phyloP scores from a whole-genome alignment of 2,113 vertebrate genomes.

The human region GRCh38 chr1:66315001-66315500 shows the following conservation, averaged over 20 bases:
- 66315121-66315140: background rate
- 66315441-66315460: no score
- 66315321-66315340: background rate
- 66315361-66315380: background rate
- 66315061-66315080: background rate
- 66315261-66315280: background rate
- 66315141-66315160: background rate
- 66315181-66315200: background rate
- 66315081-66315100: background rate
- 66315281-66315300: background rate
- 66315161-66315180: background rate
- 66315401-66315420: background rate
- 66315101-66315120: background rate
- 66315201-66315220: background rate
- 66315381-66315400: background rate
- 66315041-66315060: background rate
- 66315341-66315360: constrained; percentile 6
- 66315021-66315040: background rate
- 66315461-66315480: no score
- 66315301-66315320: background rate
- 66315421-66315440: no score
- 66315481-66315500: no score
- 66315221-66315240: background rate
- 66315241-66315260: background rate
- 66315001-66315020: background rate